Conservation (phyloP, 2,113 vertebrate species). For the Hypocryptadius cinnamomeus region DNA sequence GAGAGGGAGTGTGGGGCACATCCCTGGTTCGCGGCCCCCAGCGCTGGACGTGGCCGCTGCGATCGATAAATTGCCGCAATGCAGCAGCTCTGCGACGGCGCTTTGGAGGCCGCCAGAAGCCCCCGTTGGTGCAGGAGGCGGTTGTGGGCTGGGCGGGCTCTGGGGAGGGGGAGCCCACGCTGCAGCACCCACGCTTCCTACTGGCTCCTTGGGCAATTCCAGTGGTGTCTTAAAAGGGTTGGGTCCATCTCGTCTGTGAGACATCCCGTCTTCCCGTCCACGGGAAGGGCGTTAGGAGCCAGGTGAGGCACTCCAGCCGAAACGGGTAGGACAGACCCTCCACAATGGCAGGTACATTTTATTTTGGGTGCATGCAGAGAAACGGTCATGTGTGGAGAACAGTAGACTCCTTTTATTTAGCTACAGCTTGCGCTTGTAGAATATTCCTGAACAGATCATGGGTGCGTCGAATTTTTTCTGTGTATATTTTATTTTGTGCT, state of each 20-base stretch:
- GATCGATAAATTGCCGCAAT: slow-evolving; percentile 54
- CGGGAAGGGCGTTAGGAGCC: neutral
- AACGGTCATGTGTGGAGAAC: neutral
- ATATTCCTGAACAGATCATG: neutral
- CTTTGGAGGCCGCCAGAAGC: slow-evolving; percentile 21
- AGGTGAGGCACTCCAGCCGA: neutral
- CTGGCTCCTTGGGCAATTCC: slow-evolving; percentile 59
- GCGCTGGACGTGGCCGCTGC: neutral
- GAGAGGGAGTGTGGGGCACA: neutral
- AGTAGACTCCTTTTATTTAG: neutral
- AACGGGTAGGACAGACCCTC: neutral
- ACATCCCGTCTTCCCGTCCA: neutral
- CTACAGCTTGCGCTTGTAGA: neutral
- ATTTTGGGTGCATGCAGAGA: neutral
- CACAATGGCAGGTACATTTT: neutral
- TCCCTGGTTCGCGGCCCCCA: neutral
- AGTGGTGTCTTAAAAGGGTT: slow-evolving; percentile 53
- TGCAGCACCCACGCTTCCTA: slow-evolving; percentile 24
- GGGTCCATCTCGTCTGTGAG: slow-evolving; percentile 30
- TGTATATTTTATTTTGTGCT: neutral
- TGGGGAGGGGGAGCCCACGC: slow-evolving; percentile 43
- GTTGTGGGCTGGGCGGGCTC: slow-evolving; percentile 57
- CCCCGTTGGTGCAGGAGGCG: slow-evolving; percentile 52
- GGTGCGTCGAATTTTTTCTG: neutral
- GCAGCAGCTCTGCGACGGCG: slow-evolving; percentile 49